Base-by-base conservation (phyloP, 1,140 invertebrate genomes). In the Trialeurodes vaporariorum region DNA sequence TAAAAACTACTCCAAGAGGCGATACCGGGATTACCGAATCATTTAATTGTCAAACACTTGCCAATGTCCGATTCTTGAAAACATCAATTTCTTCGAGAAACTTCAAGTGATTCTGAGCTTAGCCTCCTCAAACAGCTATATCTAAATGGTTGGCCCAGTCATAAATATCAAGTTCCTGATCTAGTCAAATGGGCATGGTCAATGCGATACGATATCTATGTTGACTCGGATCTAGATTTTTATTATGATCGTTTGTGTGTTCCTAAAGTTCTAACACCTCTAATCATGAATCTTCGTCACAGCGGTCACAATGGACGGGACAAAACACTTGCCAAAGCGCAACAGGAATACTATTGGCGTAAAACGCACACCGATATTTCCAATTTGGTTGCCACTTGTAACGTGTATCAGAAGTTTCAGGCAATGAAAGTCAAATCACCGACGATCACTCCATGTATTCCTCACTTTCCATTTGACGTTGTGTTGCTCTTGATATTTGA, bases 251-350 rank as follows among this genome's bases (percentile, higher is more conserved):
- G 61, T 65, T 25, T 78, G 12, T 27, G 77, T 25, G 75, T 78
- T 26, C 76, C 77, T 9, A 68, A 27, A 2, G 34, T 58, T 12
- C 70, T 77, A 23, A 67, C 77, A 27, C 58, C 61, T 26, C 66
- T 72, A 65, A 77, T 79, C 70, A 58, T 80, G 62, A 58, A 70
- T 0, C 66, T 67, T 49, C 61, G 79, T n/a, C 77, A 79, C 67
- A 75, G 77, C 66, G 72, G 70, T 26, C 75, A 71, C 70, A 27
- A 72, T 2, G 73, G 72, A 17, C 66, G 72, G 1, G 68, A 69
- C 60, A 75, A 75, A 70, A 74, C 69, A 23, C 77, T 77, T 70
- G 67, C 68, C 25, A 71, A 70, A 49, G 68, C 62, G 21, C 40
- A 64, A 12, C 17, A 68, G 27, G 23, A 62, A 25, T 49, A 66